A percentile compares a stretch with the other conserved stretches of the same genome.
Evolutionary conservation across 2,113 vertebrate species (phyloP).

Genomic region (Dipodomys merriami): DNA sequence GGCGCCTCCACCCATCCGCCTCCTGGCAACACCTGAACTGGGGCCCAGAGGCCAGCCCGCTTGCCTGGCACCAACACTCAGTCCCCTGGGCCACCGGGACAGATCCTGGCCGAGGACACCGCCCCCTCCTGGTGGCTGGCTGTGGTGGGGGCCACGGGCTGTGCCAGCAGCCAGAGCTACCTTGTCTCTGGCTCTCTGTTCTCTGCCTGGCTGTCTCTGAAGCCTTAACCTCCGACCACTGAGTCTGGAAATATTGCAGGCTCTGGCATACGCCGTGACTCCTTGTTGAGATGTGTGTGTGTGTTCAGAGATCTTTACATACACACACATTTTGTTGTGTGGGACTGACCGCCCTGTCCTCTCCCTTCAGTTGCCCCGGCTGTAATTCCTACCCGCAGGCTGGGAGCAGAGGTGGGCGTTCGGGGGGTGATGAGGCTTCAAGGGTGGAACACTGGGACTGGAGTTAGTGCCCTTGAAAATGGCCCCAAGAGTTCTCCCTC

Average conservation of each 20-base stretch:
- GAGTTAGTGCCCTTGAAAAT: background rate
- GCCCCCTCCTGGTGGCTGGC: background rate
- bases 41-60: background rate
- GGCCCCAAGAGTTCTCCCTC: background rate
- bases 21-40: background rate
- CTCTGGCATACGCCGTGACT: too few species aligned
- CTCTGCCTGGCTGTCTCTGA: background rate
- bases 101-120: background rate
- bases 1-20: accelerated
- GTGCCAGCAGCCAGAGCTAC: constrained; percentile 82
- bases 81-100: background rate
- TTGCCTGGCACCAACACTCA: background rate
- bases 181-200: background rate
- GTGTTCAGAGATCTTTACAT: background rate
- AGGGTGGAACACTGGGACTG: background rate
- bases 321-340: background rate
- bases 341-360: too few species aligned
- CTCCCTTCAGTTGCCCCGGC: too few species aligned
- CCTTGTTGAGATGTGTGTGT: too few species aligned
- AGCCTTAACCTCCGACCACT: too few species aligned
- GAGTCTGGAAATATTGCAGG: too few species aligned
- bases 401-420: background rate
- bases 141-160: constrained; percentile 83
- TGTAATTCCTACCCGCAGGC: background rate
- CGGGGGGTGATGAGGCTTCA: background rate